Base-by-base conservation (phyloP, 2,113 vertebrate species). In the Prinia subflava region DNA sequence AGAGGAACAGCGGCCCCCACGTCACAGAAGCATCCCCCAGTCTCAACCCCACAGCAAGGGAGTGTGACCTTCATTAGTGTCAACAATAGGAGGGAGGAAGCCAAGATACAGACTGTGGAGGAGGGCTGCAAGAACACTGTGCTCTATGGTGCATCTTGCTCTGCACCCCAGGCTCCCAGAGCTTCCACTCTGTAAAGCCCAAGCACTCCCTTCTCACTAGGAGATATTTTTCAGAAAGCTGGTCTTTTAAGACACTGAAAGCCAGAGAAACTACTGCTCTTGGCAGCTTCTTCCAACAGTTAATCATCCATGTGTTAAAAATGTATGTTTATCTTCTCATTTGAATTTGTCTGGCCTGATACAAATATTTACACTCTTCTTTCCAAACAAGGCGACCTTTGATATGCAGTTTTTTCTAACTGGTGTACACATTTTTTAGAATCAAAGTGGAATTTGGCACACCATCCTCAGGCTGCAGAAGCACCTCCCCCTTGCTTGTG, bases 321-420 rank as follows among this genome's bases (percentile, higher is more conserved):
- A 89, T 44, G 28, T 17, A 42, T 69, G 90, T 90, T 96, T 94
- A 95, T 89, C 77, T 78, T 83, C 84, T 55, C 82, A 62, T 85
- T 53, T 81, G 49, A 52, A 60, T 92, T 92, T 80, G 88, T 83
- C 90, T 80, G 80, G 88, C 63, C 50, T 87, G 73, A 69, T 10
- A 88, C 63, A 93, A 93, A 95, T 86, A 60, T 94, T 95, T 94
- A 90, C 53, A 33, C 55, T 37, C 47, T 67, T 83, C 75, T 89
- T 89, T 82, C 81, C 92, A 92, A 90, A 91, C 84, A 87, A 82
- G 78, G 82, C 2, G 3, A 91, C 78, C 62, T 93, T 84, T 52
- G 86, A 84, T 31, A 93, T 3, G 57, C 5, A 49, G 60, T 83
- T 95, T 79, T 92, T 56, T 82, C 82, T 82, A 56, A 68, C 16